Evolutionary conservation across 2,797 vertebrate species (phyloP).

Genomic region (Champsocephalus gunnari): DNA sequence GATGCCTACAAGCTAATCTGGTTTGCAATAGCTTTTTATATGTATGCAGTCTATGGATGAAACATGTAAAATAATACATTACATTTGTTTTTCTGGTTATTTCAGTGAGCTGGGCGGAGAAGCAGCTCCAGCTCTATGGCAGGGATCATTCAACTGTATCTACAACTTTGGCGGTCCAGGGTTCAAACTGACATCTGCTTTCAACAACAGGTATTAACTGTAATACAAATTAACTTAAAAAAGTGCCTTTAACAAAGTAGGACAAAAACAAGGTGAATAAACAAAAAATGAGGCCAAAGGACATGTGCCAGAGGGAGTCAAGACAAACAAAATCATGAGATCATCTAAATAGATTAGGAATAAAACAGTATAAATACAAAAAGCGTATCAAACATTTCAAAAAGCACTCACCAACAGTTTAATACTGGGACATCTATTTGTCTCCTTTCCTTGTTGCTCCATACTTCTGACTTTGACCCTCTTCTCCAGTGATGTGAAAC

Average conservation of each 20-base stretch:
- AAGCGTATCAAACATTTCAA: no score
- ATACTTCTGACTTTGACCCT: constrained; percentile 1
- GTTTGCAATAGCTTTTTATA: constrained; percentile 73
- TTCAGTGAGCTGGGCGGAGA: constrained; percentile 83
- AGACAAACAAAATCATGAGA: no score
- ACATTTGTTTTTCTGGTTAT: constrained; percentile 5
- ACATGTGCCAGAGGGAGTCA: no score
- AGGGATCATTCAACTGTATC: constrained; percentile 86
- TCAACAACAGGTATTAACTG: constrained; percentile 73
- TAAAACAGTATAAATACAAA: no score
- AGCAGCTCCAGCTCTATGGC: constrained; percentile 76
- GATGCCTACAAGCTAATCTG: constrained; percentile 88
- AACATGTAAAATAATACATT: no score
- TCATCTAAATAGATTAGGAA: no score
- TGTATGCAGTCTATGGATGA: neutral
- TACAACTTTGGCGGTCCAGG: constrained; percentile 89
- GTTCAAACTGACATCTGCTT: constrained; percentile 71
- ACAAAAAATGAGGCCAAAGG: no score
- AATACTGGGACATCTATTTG: neutral
- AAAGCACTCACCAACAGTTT: no score
- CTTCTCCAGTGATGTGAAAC: constrained; percentile 84
- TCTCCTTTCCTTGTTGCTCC: neutral
- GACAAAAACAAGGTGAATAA: no score
- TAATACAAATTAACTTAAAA: neutral
- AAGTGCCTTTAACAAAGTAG: no score